Base-by-base conservation (phyloP, 2,888 invertebrate species). In the Amphipyra berbera region DNA sequence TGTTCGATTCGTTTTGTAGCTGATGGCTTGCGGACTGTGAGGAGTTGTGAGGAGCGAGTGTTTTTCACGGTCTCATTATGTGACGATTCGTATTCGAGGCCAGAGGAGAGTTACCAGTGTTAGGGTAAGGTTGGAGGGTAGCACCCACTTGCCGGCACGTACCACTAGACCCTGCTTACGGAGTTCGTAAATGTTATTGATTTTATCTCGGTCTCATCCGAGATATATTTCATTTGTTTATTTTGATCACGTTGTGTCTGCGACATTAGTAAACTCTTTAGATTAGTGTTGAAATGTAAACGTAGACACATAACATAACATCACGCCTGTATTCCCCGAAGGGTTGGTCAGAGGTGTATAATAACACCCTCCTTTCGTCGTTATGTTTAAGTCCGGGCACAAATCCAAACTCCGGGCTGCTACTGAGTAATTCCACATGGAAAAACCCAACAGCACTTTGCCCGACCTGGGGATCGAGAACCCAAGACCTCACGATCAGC, bases 21-120 rank as follows among this genome's bases (percentile, higher is more conserved):
- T 82, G 86, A 82, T 82, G 78, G 79, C 69, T 78, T 69, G 66
- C 59, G 69, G 76, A 81, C 83, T 85, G 21, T 21, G 86, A 86
- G 85, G 85, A 90, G 87, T 86, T 83, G 89, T 78, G 86, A 86
- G 90, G 74, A 86, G 89, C 90, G 89, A 92, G 93, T 93, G 93
- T 93, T 90, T 91, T 92, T 92, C 92, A 93, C 90, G 83, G 88
- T 84, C 90, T 91, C 90, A 92, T 93, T 93, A 92, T 85, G 84
- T 83, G 90, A 88, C 89, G 78, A 93, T 93, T 93, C 89, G 92
- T 93, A 93, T 93, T 93, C 93, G 88, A 82, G 82, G 82, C 86
- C 84, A 80, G 85, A 76, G 75, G 75, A 78, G 80, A 85, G 86
- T 79, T 83, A 82, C 85, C 80, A 81, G 79, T 84, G 85, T 85